These are phyloP conservation scores for Pediacus dermestoides DNA, from an alignment of 2,888 invertebrate genomes.

Conservation along the genomic window DNA sequence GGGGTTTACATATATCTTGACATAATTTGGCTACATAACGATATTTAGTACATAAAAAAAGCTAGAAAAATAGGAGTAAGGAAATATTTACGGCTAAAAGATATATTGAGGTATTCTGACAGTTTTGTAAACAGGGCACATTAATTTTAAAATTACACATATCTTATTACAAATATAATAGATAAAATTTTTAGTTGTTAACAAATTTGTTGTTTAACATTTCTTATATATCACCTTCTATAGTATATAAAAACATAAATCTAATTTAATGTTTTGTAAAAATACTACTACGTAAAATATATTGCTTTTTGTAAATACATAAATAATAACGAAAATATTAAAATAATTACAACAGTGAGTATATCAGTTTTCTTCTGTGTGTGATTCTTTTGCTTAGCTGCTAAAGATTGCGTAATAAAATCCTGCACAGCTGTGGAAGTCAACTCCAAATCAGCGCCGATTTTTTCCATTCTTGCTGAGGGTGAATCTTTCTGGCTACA, in stretches of 20 bases:
- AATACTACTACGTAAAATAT: conserved; percentile 38
- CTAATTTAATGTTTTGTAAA: conserved; percentile 21
- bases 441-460: conserved; percentile 16
- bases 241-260: neutral
- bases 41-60: conserved; percentile 8
- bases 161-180: too few species aligned
- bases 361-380: conserved; percentile 26
- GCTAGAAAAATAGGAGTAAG: conserved; percentile 13
- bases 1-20: too few species aligned
- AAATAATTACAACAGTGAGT: conserved; percentile 33
- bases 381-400: conserved; percentile 20
- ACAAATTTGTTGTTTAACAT: conserved; percentile 31
- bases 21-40: conserved; percentile 13
- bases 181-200: conserved; percentile 23
- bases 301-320: conserved; percentile 39
- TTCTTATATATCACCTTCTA: conserved; percentile 24
- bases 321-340: conserved; percentile 36
- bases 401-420: conserved; percentile 31
- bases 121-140: conserved; percentile 16
- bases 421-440: conserved; percentile 32
- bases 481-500: conserved; percentile 28
- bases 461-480: conserved; percentile 11
- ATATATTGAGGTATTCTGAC: conserved; percentile 7
- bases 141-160: conserved; percentile 13
- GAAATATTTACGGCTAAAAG: too few species aligned